Evolutionary conservation across 2,113 vertebrate species (phyloP), one percentile per base, ranked within the genome.

Genomic region (Nymphicus hollandicus): DNA sequence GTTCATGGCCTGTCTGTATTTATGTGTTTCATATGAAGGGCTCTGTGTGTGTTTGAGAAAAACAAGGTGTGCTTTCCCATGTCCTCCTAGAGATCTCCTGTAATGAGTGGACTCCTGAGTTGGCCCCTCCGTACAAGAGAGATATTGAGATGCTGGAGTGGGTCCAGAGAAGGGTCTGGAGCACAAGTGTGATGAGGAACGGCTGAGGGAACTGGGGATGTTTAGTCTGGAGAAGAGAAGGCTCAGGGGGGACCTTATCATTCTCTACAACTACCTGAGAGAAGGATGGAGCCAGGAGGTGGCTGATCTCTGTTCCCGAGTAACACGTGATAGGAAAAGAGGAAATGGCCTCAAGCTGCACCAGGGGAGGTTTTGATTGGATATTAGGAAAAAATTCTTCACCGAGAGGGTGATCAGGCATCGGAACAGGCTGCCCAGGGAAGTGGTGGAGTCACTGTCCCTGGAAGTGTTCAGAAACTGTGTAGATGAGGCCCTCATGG

Each of bases 1-100:
- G 28, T 3, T 31, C 29, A 6, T 0, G 5, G 28, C 27, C 28
- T 31, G 35, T 39, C 4, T 6, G 0, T 43, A 6, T 35, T 9
- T 10, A 25, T 1, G 0, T 7, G 11, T 52, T 37, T 19, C 1
- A 0, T 11, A 0, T 7, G 37, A 58, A 47, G 74, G 37, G 13
- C 16, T 49, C 17, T 39, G 13, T 31, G 47, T 0, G 0, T 12
- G 16, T 49, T 13, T 35, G 63, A 39, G 63, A 70, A 50, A 44
- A 35, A n/a, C 6, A 5, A 8, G 27, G 13, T 16, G n/a, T 63
- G 55, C 33, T n/a, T 56, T n/a, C 55, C 55, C 31, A n/a, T n/a
- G 0, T 24, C 46, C 7, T 73, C 7, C 28, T 11, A 5, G 69
- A 58, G 27, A 10, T 23, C 56, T n/a, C 56, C 23, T 23, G 33